A percentile compares a stretch with the other conserved stretches of the same genome.
These are phyloP conservation scores for Anarsia innoxiella DNA, from an alignment of 2,888 invertebrate species.

Conservation along the genomic window DNA sequence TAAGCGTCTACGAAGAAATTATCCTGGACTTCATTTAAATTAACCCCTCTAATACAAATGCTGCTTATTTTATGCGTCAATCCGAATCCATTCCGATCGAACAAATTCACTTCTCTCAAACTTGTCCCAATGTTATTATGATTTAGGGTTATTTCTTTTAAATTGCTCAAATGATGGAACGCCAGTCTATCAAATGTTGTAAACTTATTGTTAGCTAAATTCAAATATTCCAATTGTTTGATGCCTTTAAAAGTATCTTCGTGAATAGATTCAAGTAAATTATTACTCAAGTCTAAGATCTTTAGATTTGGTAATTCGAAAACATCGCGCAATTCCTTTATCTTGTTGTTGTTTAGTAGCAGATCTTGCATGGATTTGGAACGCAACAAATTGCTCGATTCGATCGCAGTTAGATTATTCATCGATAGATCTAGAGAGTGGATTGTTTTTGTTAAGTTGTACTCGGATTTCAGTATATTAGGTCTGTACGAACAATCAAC, in stretches of 20 bases:
- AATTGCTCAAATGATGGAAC: conserved; percentile 48
- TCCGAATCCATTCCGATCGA: conserved; percentile 52
- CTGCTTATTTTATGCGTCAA: conserved; percentile 45
- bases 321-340: conserved; percentile 39
- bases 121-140: conserved; percentile 55
- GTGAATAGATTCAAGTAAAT: conserved; percentile 47
- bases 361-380: conserved; percentile 41
- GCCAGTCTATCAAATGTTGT: conserved; percentile 45
- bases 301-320: conserved; percentile 46
- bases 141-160: conserved; percentile 58
- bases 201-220: conserved; percentile 60
- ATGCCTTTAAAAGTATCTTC: conserved; percentile 48
- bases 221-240: conserved; percentile 53
- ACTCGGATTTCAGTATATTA: conserved; percentile 27
- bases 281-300: conserved; percentile 56
- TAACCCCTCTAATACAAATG: conserved; percentile 47
- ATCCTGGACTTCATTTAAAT: conserved; percentile 41
- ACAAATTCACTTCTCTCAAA: conserved; percentile 42
- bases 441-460: conserved; percentile 35
- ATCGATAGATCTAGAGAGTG: conserved; percentile 50
- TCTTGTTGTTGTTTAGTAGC: conserved; percentile 42
- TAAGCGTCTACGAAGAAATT: conserved; percentile 61
- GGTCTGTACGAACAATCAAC: conserved; percentile 39
- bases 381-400: conserved; percentile 29
- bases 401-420: conserved; percentile 39